Conservation (phyloP, 2,113 vertebrate genomes). For the Drymodes brunneopygia region DNA sequence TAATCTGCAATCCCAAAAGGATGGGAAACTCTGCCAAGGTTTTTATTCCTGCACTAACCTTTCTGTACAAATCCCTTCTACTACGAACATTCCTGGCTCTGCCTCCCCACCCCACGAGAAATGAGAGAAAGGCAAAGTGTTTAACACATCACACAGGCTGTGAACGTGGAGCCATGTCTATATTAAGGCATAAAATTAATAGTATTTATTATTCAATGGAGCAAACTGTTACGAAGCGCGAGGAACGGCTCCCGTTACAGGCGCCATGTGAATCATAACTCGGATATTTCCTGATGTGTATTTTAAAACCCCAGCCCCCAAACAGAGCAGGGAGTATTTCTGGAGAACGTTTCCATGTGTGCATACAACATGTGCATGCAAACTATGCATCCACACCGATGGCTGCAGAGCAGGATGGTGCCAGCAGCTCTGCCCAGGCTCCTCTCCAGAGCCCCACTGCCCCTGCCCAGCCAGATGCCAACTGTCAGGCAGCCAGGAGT, state of each 20-base stretch:
- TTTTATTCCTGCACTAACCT: neutral
- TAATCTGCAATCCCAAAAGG: neutral
- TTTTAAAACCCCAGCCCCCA: conserved; percentile 37
- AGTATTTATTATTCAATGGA: conserved; percentile 34
- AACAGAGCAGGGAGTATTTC: conserved; percentile 37
- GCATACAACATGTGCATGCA: conserved; percentile 12
- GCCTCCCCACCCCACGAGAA: neutral
- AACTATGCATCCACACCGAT: neutral
- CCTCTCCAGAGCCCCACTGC: neutral
- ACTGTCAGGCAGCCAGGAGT: conserved; percentile 12
- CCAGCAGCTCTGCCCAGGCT: conserved; percentile 30
- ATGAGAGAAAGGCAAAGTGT: neutral
- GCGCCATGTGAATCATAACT: conserved; percentile 38
- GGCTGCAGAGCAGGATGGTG: neutral
- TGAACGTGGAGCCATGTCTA: neutral
- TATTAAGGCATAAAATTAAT: conserved; percentile 62
- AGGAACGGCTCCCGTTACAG: conserved; percentile 13
- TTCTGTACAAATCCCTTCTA: neutral
- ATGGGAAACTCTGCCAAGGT: neutral
- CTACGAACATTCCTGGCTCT: neutral
- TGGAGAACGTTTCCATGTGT: conserved; percentile 37
- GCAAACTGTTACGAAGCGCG: neutral
- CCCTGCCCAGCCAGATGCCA: conserved; percentile 33
- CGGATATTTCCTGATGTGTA: conserved; percentile 59
- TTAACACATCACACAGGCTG: neutral